These are phyloP conservation scores for Parnassius apollo DNA, from an alignment of 2,888 invertebrate species.

Conservation along the genomic window DNA sequence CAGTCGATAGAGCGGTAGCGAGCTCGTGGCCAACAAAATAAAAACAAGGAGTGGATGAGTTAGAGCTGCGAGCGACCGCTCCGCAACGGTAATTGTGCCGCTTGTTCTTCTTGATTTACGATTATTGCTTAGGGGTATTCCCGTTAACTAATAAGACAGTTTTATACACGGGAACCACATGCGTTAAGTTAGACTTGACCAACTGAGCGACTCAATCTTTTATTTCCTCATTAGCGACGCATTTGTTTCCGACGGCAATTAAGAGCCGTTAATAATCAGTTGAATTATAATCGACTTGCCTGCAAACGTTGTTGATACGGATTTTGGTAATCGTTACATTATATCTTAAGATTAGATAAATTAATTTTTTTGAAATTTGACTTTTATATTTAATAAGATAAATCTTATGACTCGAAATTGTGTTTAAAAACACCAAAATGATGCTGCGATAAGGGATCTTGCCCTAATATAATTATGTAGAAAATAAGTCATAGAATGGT, in stretches of 20 bases:
- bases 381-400: no score
- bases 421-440: no score
- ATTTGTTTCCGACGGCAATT: slow-evolving; percentile 72
- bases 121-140: slow-evolving; percentile 81
- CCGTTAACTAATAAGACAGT: slow-evolving; percentile 81
- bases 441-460: no score
- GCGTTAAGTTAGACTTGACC: slow-evolving; percentile 55
- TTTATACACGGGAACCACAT: slow-evolving; percentile 77
- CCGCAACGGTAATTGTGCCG: slow-evolving; percentile 81
- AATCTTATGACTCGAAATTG: no score
- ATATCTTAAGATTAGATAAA: no score
- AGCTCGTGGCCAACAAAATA: slow-evolving; percentile 74
- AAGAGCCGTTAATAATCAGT: slow-evolving; percentile 70
- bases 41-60: slow-evolving; percentile 78
- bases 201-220: slow-evolving; percentile 56
- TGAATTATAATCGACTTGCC: slow-evolving; percentile 61
- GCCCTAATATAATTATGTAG: neutral
- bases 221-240: slow-evolving; percentile 75
- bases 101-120: slow-evolving; percentile 82
- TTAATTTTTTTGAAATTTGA: no score
- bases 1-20: slow-evolving; percentile 76
- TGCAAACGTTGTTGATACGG: slow-evolving; percentile 46
- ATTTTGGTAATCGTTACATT: neutral
- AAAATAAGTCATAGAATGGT: slow-evolving; percentile 27
- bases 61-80: slow-evolving; percentile 77